Conservation (phyloP, 2,113 vertebrate species). For the Heterochromis multidens region DNA sequence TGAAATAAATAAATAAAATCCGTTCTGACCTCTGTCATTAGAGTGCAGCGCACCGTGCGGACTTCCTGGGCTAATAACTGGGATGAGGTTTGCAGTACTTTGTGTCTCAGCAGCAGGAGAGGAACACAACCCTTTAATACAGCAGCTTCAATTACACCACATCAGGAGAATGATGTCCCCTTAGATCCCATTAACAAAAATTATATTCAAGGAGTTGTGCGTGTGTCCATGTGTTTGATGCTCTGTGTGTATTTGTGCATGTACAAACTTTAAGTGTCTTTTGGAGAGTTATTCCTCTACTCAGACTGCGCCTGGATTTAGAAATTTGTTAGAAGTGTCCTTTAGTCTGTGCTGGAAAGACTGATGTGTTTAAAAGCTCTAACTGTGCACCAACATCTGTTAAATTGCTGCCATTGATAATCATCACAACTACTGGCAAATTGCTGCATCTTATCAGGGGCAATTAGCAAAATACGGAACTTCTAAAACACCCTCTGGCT, state of each 20-base stretch:
- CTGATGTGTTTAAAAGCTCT: conserved; percentile 50
- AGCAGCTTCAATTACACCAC: conserved; percentile 75
- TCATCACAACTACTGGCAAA: conserved; percentile 74
- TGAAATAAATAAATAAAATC: conserved; percentile 65
- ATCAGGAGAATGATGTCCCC: conserved; percentile 66
- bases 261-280: background rate
- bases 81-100: conserved; percentile 68
- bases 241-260: background rate
- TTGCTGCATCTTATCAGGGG: conserved; percentile 70
- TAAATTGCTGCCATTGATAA: conserved; percentile 69
- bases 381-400: conserved; percentile 67
- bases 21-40: conserved; percentile 74
- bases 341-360: conserved; percentile 25
- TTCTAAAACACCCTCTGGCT: conserved; percentile 71
- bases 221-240: background rate
- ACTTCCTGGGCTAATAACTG: conserved; percentile 77
- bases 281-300: background rate
- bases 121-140: conserved; percentile 75
- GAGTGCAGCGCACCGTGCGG: conserved; percentile 59
- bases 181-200: conserved; percentile 72
- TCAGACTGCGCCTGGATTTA: background rate
- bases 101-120: conserved; percentile 71
- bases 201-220: conserved; percentile 29
- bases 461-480: conserved; percentile 74
- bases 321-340: conserved; percentile 26